Evolutionary conservation across 1,140 invertebrate species (phyloP).

Genomic region (Wiebesia pumilae): DNA sequence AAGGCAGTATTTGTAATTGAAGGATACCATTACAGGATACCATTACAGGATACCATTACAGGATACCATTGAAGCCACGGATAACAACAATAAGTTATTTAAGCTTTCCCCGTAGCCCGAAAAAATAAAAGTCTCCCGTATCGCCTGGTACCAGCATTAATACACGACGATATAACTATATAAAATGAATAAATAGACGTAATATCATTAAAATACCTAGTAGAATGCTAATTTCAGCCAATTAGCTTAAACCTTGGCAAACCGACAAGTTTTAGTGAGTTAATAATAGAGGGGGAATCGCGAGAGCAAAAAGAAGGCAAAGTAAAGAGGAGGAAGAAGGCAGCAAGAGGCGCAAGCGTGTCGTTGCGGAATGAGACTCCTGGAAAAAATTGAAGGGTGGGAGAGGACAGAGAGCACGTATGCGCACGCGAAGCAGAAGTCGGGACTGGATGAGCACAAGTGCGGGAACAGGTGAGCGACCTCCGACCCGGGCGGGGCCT

Average conservation of each 20-base stretch:
- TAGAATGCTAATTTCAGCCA: constrained; percentile 4
- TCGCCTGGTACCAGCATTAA: neutral
- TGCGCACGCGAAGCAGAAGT: neutral
- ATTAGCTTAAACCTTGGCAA: constrained; percentile 3
- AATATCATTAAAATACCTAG: constrained; percentile 2
- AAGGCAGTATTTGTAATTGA: neutral
- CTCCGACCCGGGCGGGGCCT: constrained; percentile 53
- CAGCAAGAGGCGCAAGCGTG: neutral
- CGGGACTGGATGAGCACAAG: constrained; percentile 49
- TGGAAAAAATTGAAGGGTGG: constrained; percentile 14
- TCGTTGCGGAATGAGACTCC: neutral
- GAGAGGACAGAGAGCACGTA: neutral
- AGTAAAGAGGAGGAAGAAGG: neutral
- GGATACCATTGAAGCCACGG: neutral
- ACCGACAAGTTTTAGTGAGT: neutral
- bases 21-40: too few species aligned
- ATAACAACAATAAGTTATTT: neutral
- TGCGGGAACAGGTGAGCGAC: constrained; percentile 66
- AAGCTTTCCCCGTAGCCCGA: neutral
- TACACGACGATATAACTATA: neutral
- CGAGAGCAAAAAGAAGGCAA: neutral
- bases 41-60: neutral
- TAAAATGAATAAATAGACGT: neutral
- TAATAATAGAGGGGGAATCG: neutral
- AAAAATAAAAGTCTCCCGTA: neutral